These are phyloP conservation scores for Ceratina calcarata DNA, from an alignment of 1,140 invertebrate genomes.

Conservation along the genomic window DNA sequence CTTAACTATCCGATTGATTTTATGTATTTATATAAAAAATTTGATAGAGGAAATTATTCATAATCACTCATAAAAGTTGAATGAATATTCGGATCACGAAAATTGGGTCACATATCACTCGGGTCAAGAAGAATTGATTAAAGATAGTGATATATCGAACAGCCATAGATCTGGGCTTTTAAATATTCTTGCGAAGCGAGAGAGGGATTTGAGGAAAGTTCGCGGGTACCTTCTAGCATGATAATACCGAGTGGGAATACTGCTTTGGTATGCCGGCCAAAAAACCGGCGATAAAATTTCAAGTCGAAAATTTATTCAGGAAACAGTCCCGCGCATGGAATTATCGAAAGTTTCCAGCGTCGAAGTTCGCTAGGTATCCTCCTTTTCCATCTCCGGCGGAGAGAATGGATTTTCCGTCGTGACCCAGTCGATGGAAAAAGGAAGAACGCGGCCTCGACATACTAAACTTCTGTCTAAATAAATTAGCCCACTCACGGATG, in stretches of 20 bases:
- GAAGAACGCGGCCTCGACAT: not conserved
- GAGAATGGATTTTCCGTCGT: too few species aligned
- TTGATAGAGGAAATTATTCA: too few species aligned
- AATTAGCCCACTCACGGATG: slow-evolving; percentile 1
- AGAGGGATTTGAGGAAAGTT: not conserved
- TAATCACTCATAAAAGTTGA: too few species aligned
- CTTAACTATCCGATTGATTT: too few species aligned
- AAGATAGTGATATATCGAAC: not conserved
- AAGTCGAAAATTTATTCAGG: slow-evolving; percentile 27
- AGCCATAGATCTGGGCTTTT: too few species aligned
- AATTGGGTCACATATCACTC: too few species aligned
- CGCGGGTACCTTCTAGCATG: not conserved
- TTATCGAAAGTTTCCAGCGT: slow-evolving; percentile 30
- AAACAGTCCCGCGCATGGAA: slow-evolving; percentile 16
- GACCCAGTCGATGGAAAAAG: too few species aligned
- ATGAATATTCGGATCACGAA: too few species aligned
- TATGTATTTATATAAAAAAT: too few species aligned
- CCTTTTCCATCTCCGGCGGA: not conserved
- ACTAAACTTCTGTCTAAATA: not conserved
- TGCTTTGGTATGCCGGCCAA: slow-evolving; percentile 5
- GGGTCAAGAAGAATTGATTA: too few species aligned
- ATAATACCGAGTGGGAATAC: slow-evolving; percentile 8
- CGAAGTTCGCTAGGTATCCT: not conserved
- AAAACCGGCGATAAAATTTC: slow-evolving; percentile 28
- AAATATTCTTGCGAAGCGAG: not conserved